Base-by-base conservation (phyloP, 1,140 invertebrate genomes). In the Pararge aegeria region DNA sequence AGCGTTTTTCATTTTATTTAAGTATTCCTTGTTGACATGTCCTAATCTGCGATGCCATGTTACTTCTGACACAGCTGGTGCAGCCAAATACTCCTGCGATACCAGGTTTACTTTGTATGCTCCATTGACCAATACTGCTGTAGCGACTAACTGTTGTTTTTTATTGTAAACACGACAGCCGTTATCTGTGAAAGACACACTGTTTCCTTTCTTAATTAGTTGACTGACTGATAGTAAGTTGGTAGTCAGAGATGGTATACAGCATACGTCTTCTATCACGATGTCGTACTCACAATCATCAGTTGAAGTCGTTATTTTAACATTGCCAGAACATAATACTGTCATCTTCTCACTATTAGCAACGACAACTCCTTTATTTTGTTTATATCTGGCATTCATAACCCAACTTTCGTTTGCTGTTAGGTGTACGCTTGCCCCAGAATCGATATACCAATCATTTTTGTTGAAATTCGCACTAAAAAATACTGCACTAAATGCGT, bases 291-390 rank as follows among this genome's bases (percentile, higher is more conserved):
- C 50, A 13, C 19, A 20, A 13, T 52, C 18, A 21, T 55, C 29
- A 3, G 48, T 60, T 24, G n/a, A 37, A 15, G 72, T 63, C 0
- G 40, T 61, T 21, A 75, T 70, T 9, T 62, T 56, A 18, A 78
- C 48, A 48, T 82, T 58, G 2, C 75, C 79, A 15, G 46, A 49
- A 64, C 71, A 72, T 21, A 58, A 13, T 3, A 75, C 77, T 37
- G 61, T 27, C 10, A 77, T 37, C 55, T 65, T 80, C 53, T 55
- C 46, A 34, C 69, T 56, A 48, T 82, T 70, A n/a, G 79, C 81
- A 20, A 73, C 63, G 10, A 69, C 53, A 60, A 81, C 78, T 49
- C 80, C 77, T 38, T 64, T 76, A 13, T 20, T 42, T 10, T 29
- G 29, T 48, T 70, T 24, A 30, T 52, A 24, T 12, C 21, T 16